Evolutionary conservation across 2,113 vertebrate genomes (phyloP), one percentile per base, ranked within the genome.

Genomic region (Macaca mulatta): DNA sequence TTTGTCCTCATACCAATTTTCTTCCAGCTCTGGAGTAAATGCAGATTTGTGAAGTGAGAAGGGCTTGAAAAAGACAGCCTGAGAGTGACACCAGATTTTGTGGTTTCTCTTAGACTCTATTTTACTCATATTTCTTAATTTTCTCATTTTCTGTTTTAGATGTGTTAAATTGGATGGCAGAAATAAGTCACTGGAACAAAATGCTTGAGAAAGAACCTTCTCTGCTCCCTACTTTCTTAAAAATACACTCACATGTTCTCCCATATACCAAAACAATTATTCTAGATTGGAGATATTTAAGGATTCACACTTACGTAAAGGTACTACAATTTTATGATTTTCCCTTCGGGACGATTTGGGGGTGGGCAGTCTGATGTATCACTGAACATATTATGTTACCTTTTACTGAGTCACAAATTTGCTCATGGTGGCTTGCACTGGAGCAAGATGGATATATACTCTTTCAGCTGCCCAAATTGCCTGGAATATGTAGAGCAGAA

Each of bases 81-180:
- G 6, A 18, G 35, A 20, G 23, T 40, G 74, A 61, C 35, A 80
- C 12, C 35, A 78, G 55, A 35, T 67, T 59, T 50, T 75, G 3
- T 35, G 38, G 10, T 52, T 97, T 93, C 40, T 69, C 40, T 64
- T 70, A 75, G 92, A 97, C 96, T 93, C 40, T 72, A 4, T 12
- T 89, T 84, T 67, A 25, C 77, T 81, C 64, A 59, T 38, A 69
- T 92, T 96, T 96, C n/a, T 80, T 38, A 75, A 48, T 84, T 88
- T 90, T 87, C 93, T 96, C 86, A 93, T 97, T 94, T 97, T 89
- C 38, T 86, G 12, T 90, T 92, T 57, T 81, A 92, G 78, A 85
- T 57, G 89, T 61, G 52, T 77, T 89, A 69, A 10, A 5, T 82
- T 55, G 70, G 85, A 55, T 74, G 83, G 95, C 94, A 96, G 81